phyloP scores from a whole-genome alignment of 2,888 invertebrate species.

The Tridacna gigas region DNA sequence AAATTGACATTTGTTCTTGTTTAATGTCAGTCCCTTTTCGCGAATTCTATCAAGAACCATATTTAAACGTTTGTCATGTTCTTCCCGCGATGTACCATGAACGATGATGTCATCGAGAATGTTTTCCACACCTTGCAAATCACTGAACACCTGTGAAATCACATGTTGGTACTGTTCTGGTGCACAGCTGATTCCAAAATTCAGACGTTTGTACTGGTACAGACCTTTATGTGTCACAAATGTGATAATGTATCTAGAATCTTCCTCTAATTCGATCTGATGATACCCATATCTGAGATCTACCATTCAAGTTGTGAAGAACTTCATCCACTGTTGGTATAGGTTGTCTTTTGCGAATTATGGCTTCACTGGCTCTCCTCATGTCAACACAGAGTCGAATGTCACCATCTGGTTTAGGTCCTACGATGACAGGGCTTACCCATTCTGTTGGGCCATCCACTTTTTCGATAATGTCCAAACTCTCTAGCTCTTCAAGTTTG shows the following conservation, averaged over 20 bases:
- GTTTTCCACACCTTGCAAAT: conserved; percentile 43
- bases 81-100: conserved; percentile 48
- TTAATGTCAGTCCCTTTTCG: conserved; percentile 58
- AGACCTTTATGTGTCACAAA: conserved; percentile 57
- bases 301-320: conserved; percentile 50
- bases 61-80: conserved; percentile 54
- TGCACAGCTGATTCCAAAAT: conserved; percentile 50
- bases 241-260: conserved; percentile 51
- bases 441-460: conserved; percentile 60
- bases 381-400: conserved; percentile 63
- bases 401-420: conserved; percentile 62
- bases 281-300: conserved; percentile 33
- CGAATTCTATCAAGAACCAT: conserved; percentile 45
- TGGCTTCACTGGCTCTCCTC: conserved; percentile 44
- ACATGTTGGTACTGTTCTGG: conserved; percentile 51
- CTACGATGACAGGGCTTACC: conserved; percentile 62
- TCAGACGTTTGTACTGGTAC: conserved; percentile 48
- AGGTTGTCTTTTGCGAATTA: conserved; percentile 18
- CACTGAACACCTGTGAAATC: conserved; percentile 37
- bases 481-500: neutral
- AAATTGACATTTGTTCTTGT: conserved; percentile 64
- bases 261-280: conserved; percentile 31
- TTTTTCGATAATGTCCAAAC: neutral
- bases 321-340: conserved; percentile 58
- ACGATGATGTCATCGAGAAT: conserved; percentile 51